phyloP scores from a whole-genome alignment of 1,140 invertebrate genomes.

The Lerema accius region DNA sequence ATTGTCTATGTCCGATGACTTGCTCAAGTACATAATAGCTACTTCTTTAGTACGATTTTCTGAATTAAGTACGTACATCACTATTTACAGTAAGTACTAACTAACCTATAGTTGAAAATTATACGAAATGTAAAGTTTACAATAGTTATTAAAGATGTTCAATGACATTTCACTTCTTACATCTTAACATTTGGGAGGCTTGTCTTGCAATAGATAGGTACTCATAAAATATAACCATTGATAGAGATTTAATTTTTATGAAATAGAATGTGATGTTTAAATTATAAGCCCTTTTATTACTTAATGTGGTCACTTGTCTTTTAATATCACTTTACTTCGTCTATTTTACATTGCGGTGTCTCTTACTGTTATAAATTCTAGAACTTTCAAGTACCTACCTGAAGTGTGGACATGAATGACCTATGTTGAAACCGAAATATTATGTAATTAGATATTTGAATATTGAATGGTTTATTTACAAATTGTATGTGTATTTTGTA shows the following conservation, averaged over 20 bases:
- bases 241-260: not conserved
- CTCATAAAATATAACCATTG: too few species aligned
- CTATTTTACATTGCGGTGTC: conserved; percentile 14
- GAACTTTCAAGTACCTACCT: conserved; percentile 36
- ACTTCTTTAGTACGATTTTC: too few species aligned
- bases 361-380: conserved; percentile 3
- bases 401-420: conserved; percentile 59
- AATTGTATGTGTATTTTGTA: conserved; percentile 82
- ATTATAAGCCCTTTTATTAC: not conserved
- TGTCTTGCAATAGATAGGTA: too few species aligned
- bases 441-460: conserved; percentile 76
- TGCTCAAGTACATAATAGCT: too few species aligned
- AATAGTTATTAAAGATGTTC: too few species aligned
- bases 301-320: conserved; percentile 4
- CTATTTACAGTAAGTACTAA: too few species aligned
- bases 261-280: not conserved
- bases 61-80: too few species aligned
- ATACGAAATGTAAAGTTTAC: too few species aligned
- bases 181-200: too few species aligned
- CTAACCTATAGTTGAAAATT: too few species aligned
- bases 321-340: conserved; percentile 16
- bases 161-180: too few species aligned
- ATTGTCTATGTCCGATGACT: too few species aligned
- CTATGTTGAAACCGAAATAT: conserved; percentile 61
- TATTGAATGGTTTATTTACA: conserved; percentile 81